These are phyloP conservation scores for Gymnosoma rotundatum DNA, from an alignment of 2,888 invertebrate genomes.

Conservation along the genomic window DNA sequence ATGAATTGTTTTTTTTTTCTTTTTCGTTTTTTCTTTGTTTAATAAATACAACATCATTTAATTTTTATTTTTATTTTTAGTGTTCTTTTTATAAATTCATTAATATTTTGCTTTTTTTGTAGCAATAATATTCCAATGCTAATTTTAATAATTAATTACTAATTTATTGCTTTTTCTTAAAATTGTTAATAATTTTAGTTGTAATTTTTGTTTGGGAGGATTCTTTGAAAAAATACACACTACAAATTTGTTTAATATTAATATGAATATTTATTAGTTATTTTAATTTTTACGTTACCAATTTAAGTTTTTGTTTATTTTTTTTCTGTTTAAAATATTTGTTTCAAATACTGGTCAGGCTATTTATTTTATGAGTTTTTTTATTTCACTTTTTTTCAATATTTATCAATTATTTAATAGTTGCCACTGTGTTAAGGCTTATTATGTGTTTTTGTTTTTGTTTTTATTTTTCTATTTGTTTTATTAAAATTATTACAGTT, in stretches of 20 bases:
- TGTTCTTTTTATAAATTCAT: conserved; percentile 70
- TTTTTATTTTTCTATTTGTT: not conserved
- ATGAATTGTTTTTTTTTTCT: conserved; percentile 39
- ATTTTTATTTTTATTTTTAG: conserved; percentile 19
- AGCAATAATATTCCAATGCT: conserved; percentile 60
- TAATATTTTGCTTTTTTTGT: conserved; percentile 51
- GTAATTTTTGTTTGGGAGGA: conserved; percentile 59
- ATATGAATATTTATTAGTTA: conserved; percentile 20
- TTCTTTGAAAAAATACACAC: conserved; percentile 68
- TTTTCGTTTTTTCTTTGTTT: not conserved
- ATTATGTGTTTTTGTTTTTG: conserved; percentile 24
- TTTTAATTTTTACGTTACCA: conserved; percentile 28
- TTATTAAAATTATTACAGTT: not conserved
- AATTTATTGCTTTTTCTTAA: conserved; percentile 66
- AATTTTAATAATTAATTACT: conserved; percentile 33
- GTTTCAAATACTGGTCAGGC: conserved; percentile 66
- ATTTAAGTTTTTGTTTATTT: conserved; percentile 28
- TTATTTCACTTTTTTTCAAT: conserved; percentile 20
- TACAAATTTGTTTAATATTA: conserved; percentile 52
- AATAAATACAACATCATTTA: conserved; percentile 72
- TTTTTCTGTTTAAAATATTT: conserved; percentile 23
- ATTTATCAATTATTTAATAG: conserved; percentile 54
- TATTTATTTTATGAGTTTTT: conserved; percentile 34
- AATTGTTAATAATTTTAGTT: conserved; percentile 52
- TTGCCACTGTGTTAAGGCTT: conserved; percentile 68